Evolutionary conservation across 1,140 invertebrate genomes (phyloP).

Genomic region (Drosophila parvula): DNA sequence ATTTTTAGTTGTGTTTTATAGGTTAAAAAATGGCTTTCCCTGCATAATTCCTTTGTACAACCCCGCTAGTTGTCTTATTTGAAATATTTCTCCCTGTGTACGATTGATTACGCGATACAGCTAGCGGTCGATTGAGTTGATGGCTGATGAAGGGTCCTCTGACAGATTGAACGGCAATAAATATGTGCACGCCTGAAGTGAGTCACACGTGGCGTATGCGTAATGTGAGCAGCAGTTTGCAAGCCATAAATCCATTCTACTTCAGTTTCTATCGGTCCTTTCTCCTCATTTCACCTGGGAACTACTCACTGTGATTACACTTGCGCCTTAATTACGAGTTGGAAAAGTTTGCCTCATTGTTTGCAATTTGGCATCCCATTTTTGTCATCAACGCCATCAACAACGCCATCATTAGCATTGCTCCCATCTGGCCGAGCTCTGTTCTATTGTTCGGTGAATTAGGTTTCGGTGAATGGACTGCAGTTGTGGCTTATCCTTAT

Average conservation of each 20-base stretch:
- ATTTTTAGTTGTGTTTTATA: no score
- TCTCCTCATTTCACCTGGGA: neutral
- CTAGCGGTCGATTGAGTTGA: slow-evolving; percentile 25
- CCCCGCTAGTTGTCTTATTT: neutral
- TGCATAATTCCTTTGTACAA: no score
- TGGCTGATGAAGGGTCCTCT: slow-evolving; percentile 57
- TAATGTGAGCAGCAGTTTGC: slow-evolving; percentile 19
- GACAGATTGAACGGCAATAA: slow-evolving; percentile 46
- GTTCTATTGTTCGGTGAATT: slow-evolving; percentile 51
- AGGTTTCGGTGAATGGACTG: slow-evolving; percentile 52
- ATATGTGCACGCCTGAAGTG: slow-evolving; percentile 28
- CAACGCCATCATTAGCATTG: slow-evolving; percentile 12
- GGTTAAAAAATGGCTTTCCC: no score
- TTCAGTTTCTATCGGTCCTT: neutral
- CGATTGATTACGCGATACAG: neutral
- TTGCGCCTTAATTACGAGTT: slow-evolving; percentile 29
- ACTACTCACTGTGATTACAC: slow-evolving; percentile 9
- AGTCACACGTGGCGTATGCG: slow-evolving; percentile 29
- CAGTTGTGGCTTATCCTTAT: slow-evolving; percentile 51
- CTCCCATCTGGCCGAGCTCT: slow-evolving; percentile 25
- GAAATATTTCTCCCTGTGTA: neutral
- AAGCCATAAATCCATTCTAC: neutral
- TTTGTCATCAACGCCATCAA: slow-evolving; percentile 17
- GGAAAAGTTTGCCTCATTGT: slow-evolving; percentile 42
- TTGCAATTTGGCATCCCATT: slow-evolving; percentile 40